Conservation (phyloP, 2,797 vertebrate genomes). For the Zonotrichia albicollis region DNA sequence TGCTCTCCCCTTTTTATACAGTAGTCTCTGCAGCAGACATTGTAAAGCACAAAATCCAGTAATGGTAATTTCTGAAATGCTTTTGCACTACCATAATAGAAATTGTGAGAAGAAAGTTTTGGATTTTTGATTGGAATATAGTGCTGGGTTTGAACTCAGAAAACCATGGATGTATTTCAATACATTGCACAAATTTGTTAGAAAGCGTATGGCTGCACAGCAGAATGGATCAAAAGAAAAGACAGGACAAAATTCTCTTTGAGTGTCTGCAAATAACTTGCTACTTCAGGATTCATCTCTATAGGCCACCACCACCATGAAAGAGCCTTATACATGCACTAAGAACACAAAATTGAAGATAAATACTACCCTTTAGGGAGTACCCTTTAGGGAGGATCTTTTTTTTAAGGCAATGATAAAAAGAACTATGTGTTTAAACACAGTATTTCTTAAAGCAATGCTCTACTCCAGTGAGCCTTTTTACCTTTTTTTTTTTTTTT, state of each 20-base stretch:
- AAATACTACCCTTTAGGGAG: neutral
- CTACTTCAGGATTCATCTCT: neutral
- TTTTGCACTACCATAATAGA: neutral
- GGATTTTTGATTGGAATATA: neutral
- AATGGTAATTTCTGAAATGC: neutral
- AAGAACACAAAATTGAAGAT: slow-evolving; percentile 13
- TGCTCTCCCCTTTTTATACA: neutral
- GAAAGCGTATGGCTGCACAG: neutral
- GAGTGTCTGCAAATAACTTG: neutral
- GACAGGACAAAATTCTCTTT: neutral
- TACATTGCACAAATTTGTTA: neutral
- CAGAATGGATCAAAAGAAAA: neutral
- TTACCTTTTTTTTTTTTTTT: neutral
- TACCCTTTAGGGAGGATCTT: neutral
- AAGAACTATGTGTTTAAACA: neutral
- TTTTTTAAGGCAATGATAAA: neutral
- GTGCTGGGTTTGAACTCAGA: neutral
- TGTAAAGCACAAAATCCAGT: neutral
- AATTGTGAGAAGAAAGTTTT: neutral
- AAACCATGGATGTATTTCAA: neutral
- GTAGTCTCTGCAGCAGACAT: neutral
- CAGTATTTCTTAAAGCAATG: neutral
- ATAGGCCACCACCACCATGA: neutral
- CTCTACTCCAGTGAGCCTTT: neutral
- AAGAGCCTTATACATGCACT: neutral